Evolutionary conservation across 30 jellyfish, hydroid and myxozoan species (phyloP).

Genomic region (Pseudorhiza aurosa): DNA sequence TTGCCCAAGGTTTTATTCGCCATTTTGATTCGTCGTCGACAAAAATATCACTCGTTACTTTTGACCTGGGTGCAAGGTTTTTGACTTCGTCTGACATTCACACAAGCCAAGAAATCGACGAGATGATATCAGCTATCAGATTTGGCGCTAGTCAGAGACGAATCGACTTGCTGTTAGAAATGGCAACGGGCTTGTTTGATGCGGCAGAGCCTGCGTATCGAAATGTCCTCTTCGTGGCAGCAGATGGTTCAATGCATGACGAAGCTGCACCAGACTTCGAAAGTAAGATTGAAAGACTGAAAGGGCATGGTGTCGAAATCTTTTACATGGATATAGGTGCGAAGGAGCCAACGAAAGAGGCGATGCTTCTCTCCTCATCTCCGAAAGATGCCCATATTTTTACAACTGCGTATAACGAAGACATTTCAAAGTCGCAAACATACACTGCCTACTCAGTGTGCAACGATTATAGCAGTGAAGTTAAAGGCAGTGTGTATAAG

Average conservation of each 20-base stretch:
- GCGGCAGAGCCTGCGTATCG: neutral
- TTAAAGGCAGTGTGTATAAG: too few species aligned
- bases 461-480: neutral
- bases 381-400: slow-evolving; percentile 51
- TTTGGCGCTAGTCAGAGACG: slow-evolving; percentile 3
- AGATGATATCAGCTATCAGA: neutral
- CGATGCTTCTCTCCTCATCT: slow-evolving; percentile 35
- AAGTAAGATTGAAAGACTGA: slow-evolving; percentile 8
- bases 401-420: slow-evolving; percentile 6
- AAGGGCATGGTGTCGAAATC: slow-evolving; percentile 40
- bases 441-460: slow-evolving; percentile 19
- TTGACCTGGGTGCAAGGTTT: slow-evolving; percentile 28
- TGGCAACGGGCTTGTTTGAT: slow-evolving; percentile 30
- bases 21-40: slow-evolving; percentile 8
- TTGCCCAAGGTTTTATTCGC: slow-evolving; percentile 1
- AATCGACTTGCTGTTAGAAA: slow-evolving; percentile 46
- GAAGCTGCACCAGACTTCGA: neutral
- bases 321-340: slow-evolving; percentile 22
- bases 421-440: neutral
- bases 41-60: slow-evolving; percentile 22
- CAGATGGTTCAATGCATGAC: slow-evolving; percentile 24
- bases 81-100: neutral
- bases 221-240: slow-evolving; percentile 19
- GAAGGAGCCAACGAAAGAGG: neutral
- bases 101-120: neutral